These are phyloP conservation scores for Riptortus pedestris DNA, from an alignment of 1,140 invertebrate genomes.

Conservation along the genomic window DNA sequence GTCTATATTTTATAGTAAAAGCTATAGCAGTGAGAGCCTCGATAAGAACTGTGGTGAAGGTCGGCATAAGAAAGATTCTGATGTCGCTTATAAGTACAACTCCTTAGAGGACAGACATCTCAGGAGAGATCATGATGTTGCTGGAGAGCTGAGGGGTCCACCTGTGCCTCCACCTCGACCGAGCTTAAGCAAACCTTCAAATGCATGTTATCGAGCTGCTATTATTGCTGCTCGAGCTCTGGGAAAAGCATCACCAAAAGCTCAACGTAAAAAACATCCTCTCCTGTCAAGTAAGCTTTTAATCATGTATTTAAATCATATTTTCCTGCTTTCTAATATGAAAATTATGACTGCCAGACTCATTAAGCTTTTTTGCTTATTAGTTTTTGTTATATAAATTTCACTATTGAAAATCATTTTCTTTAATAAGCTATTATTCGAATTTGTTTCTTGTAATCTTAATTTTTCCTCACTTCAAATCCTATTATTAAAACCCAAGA, in stretches of 20 bases:
- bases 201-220: constrained; percentile 40
- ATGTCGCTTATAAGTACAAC: constrained; percentile 7
- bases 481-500: no score
- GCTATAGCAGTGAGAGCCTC: constrained; percentile 5
- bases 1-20: constrained; percentile 4
- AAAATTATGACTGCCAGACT: no score
- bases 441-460: no score
- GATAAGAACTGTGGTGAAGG: neutral
- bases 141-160: constrained; percentile 29
- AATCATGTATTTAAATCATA: no score
- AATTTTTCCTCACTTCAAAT: no score
- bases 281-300: constrained; percentile 55
- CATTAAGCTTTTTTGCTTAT: no score
- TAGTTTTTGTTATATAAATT: no score
- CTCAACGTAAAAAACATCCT: constrained; percentile 53
- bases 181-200: constrained; percentile 33
- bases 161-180: constrained; percentile 43
- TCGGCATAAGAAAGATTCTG: neutral
- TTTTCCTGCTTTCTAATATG: no score
- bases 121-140: neutral
- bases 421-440: no score
- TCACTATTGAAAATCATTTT: no score
- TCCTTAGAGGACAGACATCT: neutral
- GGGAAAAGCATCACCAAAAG: constrained; percentile 39
- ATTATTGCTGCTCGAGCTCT: constrained; percentile 43